Evolutionary conservation across 2,888 invertebrate genomes (phyloP).

Genomic region (Leptopilina drosophilae): DNA sequence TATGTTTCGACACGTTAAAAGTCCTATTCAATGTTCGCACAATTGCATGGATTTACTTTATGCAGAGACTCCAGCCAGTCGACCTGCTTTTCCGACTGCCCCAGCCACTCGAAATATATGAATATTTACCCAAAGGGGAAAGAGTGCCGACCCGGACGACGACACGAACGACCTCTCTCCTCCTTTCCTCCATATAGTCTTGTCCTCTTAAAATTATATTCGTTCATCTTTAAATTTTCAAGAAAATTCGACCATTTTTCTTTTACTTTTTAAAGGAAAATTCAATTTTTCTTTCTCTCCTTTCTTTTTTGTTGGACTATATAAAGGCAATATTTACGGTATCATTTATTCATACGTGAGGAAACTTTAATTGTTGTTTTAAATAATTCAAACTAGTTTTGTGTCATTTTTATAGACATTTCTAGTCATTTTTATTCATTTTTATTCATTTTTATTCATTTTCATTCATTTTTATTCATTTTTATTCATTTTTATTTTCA

Average conservation of each 20-base stretch:
- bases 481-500: no score
- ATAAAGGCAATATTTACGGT: no score
- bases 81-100: slow-evolving; percentile 43
- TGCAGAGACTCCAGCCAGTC: slow-evolving; percentile 43
- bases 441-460: no score
- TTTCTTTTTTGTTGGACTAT: no score
- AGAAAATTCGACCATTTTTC: not conserved
- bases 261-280: not conserved
- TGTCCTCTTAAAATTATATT: slow-evolving; percentile 29
- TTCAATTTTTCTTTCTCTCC: no score
- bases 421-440: no score
- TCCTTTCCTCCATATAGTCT: not conserved
- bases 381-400: no score
- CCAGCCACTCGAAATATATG: slow-evolving; percentile 47
- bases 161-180: slow-evolving; percentile 26
- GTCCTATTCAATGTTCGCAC: slow-evolving; percentile 30
- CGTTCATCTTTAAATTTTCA: slow-evolving; percentile 7
- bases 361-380: no score
- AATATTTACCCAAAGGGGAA: slow-evolving; percentile 49
- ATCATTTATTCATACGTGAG: no score
- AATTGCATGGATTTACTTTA: slow-evolving; percentile 37
- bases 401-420: no score
- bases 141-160: slow-evolving; percentile 27
- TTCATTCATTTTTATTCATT: no score
- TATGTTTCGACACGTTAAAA: slow-evolving; percentile 21